Base-by-base conservation (phyloP, 2,113 vertebrate genomes). In the Gnathonemus echidnorhynchus region DNA sequence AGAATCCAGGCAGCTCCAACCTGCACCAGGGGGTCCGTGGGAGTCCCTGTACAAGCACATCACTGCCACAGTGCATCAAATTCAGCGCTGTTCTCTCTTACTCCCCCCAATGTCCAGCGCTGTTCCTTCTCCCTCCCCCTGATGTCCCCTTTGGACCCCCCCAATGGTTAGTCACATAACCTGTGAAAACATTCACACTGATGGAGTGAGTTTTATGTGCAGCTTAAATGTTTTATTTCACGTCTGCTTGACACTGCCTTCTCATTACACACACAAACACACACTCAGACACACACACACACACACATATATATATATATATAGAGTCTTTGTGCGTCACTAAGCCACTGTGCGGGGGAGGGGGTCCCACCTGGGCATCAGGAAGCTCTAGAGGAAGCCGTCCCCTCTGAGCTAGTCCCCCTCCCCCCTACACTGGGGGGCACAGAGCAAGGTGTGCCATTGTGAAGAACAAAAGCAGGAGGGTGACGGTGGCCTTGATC, bases 401-500 rank as follows among this genome's bases (percentile, higher is more conserved):
- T 77, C 31, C 70, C 70, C 31, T 39, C 27, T 77, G 70, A 80
- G 35, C 74, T 17, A 42, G 35, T 80, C 5, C 35, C 45, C 21
- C 15, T 24, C 83, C 83, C 45, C 83, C 77, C 13, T 56, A 19
- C 17, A 2, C 46, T 10, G 88, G 27, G 35, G 53, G 46, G 7
- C 31, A 39, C 31, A 24, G 49, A 31, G 46, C 48, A 49, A 39
- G 31, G 31, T 39, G 49, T 74, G 21, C 84, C 74, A 45, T 90
- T 53, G 90, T 89, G 90, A 92, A 90, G 89, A 91, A 91, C 21
- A 62, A 42, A 91, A 86, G 89, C 86, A 88, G 90, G 66, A 17
- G 35, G 66, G 50, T 88, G 90, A 86, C 46, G 74, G 48, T 83
- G 86, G 91, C 90, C 90, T 92, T 93, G 91, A 92, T 92, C 91